Percentiles rank a stretch among this genome's conserved stretches.
These are phyloP conservation scores for Penelope pileata DNA, from an alignment of 2,113 vertebrate species.

Conservation along the genomic window DNA sequence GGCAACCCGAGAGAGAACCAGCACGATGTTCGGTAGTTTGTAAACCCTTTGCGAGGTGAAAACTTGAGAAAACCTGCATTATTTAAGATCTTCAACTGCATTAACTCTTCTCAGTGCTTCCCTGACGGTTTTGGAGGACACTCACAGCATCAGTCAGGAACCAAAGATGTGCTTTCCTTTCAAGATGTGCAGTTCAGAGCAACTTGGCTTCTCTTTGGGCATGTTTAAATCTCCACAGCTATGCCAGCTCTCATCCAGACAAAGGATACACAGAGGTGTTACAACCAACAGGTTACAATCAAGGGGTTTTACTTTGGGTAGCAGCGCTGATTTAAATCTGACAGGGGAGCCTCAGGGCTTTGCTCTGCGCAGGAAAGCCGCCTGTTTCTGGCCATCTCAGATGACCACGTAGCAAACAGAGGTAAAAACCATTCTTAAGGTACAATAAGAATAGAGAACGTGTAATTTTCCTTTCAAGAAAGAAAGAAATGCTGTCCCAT, in stretches of 20 bases:
- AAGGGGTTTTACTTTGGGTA: neutral
- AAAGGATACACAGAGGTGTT: neutral
- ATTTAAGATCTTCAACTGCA: neutral
- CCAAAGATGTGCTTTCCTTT: neutral
- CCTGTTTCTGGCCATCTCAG: neutral
- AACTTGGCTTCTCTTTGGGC: neutral
- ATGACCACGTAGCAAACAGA: neutral
- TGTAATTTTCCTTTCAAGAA: conserved; percentile 27
- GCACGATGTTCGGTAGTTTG: too few species aligned
- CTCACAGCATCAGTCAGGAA: rapidly evolving
- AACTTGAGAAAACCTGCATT: neutral
- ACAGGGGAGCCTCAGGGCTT: neutral
- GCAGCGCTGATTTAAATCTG: neutral
- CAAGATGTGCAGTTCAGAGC: neutral
- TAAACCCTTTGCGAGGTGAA: too few species aligned
- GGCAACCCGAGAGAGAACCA: neutral
- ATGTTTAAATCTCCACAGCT: neutral
- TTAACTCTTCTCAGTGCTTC: neutral
- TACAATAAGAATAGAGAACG: neutral
- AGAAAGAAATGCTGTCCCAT: neutral
- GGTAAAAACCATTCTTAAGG: neutral
- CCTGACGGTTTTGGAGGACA: rapidly evolving
- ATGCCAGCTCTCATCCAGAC: neutral
- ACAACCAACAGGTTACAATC: neutral
- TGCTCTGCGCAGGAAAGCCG: neutral